Evolutionary conservation across 2,888 invertebrate species (phyloP), one percentile per base, ranked within the genome.

Genomic region (Arge pagana): DNA sequence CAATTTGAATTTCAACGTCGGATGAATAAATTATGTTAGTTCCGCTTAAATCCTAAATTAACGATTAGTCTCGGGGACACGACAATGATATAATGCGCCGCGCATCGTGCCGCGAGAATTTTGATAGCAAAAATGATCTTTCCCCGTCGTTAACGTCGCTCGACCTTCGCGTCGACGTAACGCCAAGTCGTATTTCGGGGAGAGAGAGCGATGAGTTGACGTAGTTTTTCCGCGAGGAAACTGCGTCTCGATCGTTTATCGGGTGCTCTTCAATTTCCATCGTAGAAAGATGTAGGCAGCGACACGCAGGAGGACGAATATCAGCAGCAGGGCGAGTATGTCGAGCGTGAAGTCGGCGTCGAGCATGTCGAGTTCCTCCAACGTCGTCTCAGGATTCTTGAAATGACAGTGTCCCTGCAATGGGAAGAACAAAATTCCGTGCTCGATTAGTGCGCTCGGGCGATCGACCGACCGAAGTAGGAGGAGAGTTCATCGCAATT

Each of bases 331-430:
- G 1, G 92, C 92, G 8, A 88, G 82, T 66, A 92, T 87, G 75
- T 93, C 93, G 11, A 93, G 78, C 0, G 83, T 85, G 68, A 89
- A 88, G 74, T 88, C 86, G 0, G 91, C 88, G 58, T 90, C 79
- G n/a, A 82, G 71, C 91, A 93, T 93, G 75, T 93, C 92, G 62
- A 93, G 77, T 72, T 94, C 91, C 63, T 92, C 90, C 11, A 97
- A 79, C 0, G 96, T 93, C 1, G 89, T 89, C 16, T 76, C 67
- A 0, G 93, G 92, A 60, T 86, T 81, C 72, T 92, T 92, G 79
- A 93, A 93, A 77, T 93, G 93, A 73, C 93, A 93, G 78, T 93
- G 93, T 0, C 82, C 77, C 82, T 90, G 81, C 60, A 71, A 67
- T 50, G 39, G 40, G 51, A 30, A 52, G 51, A 11, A 8, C 26